A percentile compares a stretch with the other conserved stretches of the same genome.
phyloP scores from a whole-genome alignment of 2,888 invertebrate genomes.

The Aelia acuminata region DNA sequence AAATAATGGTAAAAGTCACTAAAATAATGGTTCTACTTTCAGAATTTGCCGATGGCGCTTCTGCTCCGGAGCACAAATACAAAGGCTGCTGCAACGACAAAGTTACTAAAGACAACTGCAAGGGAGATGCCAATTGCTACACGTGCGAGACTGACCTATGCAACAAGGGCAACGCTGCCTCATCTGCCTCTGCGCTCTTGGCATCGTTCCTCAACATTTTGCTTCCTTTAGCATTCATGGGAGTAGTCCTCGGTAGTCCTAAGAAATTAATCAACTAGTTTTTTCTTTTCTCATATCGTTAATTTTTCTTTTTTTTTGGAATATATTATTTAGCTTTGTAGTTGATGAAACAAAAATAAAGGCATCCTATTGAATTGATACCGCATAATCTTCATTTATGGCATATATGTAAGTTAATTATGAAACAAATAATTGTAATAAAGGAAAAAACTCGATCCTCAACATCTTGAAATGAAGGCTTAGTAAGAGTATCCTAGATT shows the following conservation, averaged over 20 bases:
- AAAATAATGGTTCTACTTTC: background rate
- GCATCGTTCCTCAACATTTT: background rate
- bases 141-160: background rate
- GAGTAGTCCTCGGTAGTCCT: background rate
- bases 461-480: too few relatives aligned
- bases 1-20: too few relatives aligned
- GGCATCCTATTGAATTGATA: background rate
- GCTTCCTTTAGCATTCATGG: background rate
- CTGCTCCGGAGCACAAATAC: background rate
- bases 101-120: background rate
- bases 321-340: conserved; percentile 2
- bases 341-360: background rate
- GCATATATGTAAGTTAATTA: too few relatives aligned
- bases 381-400: too few relatives aligned
- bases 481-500: too few relatives aligned
- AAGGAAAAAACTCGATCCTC: too few relatives aligned
- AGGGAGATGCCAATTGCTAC: background rate
- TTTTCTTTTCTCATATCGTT: too few relatives aligned
- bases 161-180: background rate
- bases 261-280: background rate
- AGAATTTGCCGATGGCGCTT: background rate
- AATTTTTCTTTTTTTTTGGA: background rate
- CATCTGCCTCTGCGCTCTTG: background rate
- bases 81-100: background rate
- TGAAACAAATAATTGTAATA: too few relatives aligned